Conservation (phyloP, 2,113 vertebrate genomes). For the Philantomba maxwellii region DNA sequence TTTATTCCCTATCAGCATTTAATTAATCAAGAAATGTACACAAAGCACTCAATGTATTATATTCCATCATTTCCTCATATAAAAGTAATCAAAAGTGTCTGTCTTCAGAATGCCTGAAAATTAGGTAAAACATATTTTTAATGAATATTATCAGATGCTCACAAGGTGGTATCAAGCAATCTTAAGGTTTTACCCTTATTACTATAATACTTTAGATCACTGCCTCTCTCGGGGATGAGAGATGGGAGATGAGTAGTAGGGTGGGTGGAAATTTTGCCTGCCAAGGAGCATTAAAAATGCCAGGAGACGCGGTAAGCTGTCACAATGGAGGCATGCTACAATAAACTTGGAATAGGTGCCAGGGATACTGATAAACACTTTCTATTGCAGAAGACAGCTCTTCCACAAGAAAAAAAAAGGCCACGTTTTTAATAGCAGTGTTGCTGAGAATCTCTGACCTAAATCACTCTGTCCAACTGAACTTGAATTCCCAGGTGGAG, state of each 20-base stretch:
- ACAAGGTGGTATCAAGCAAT: not conserved
- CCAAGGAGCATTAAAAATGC: not conserved
- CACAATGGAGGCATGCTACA: not conserved
- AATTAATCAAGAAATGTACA: not conserved
- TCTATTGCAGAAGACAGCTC: not conserved
- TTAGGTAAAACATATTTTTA: not conserved
- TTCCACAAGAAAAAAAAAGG: not conserved
- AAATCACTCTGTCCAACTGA: not conserved
- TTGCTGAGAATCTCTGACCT: not conserved
- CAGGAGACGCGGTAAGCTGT: not conserved
- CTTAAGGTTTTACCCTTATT: not conserved
- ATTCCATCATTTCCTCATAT: not conserved
- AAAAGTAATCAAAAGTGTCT: not conserved
- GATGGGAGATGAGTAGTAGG: fast-evolving
- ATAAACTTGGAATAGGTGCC: not conserved
- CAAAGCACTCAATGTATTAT: not conserved
- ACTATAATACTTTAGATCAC: not conserved
- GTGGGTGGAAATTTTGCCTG: not conserved
- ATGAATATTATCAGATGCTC: not conserved
- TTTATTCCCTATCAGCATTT: not conserved
- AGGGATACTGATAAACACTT: not conserved
- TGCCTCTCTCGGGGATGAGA: not conserved
- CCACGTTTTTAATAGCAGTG: not conserved
- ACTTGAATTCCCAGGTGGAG: not conserved
- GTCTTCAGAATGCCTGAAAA: not conserved